Evolutionary conservation across 2,888 invertebrate species (phyloP).

Genomic region (Spodoptera exigua): DNA sequence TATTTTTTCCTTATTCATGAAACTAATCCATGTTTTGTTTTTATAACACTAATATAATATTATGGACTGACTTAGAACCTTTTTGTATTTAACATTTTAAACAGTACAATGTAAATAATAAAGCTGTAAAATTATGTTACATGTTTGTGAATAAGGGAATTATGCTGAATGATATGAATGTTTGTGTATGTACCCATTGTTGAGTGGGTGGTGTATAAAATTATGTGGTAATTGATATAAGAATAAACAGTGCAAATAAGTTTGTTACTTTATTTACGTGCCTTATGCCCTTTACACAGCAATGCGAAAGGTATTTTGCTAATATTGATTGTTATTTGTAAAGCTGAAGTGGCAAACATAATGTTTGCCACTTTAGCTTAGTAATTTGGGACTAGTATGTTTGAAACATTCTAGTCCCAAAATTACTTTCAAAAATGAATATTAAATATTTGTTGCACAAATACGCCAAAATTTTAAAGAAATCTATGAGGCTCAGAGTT

Average conservation of each 20-base stretch:
- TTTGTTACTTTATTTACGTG: constrained; percentile 32
- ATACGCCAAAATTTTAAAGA: no score
- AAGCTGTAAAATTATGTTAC: constrained; percentile 65
- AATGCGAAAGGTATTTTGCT: no score
- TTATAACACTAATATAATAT: constrained; percentile 59
- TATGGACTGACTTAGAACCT: constrained; percentile 61
- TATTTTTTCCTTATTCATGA: constrained; percentile 72
- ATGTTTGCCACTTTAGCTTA: no score
- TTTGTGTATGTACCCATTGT: constrained; percentile 54
- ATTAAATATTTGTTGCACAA: no score
- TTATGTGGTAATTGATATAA: constrained; percentile 66
- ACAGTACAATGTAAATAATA: constrained; percentile 83
- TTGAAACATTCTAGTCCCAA: no score
- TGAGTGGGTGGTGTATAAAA: constrained; percentile 63
- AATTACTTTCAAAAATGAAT: no score
- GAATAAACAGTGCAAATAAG: constrained; percentile 80
- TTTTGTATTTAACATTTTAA: constrained; percentile 63
- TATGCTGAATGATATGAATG: constrained; percentile 51
- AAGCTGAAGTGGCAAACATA: no score
- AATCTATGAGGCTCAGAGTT: no score
- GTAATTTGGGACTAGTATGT: no score
- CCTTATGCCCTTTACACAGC: neutral
- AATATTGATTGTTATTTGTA: no score
- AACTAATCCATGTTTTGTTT: constrained; percentile 51
- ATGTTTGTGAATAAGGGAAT: constrained; percentile 75